Conservation (phyloP, 2,888 invertebrate species). For the Agonopterix arenella region DNA sequence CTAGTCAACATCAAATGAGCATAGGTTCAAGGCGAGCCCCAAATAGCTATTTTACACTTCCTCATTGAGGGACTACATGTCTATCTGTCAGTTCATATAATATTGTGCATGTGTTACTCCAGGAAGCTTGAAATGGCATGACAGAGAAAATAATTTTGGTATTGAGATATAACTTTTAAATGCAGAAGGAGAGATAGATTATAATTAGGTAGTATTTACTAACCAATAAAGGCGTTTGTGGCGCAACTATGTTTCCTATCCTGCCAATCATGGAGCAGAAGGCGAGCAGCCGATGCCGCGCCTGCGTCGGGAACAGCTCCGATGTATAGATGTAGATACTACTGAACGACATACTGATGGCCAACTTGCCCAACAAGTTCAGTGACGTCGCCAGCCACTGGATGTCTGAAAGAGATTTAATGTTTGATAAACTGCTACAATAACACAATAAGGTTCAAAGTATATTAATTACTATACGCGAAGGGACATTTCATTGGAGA, state of each 20-base stretch:
- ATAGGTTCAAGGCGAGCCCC: no score
- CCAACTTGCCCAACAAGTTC: constrained; percentile 64
- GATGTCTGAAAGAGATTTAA: constrained; percentile 29
- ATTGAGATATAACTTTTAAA: neutral
- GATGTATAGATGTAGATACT: constrained; percentile 77
- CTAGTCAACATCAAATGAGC: no score
- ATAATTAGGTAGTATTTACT: neutral
- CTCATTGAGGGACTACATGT: no score
- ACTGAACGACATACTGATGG: constrained; percentile 67
- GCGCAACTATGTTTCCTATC: constrained; percentile 80
- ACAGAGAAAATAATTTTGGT: no score
- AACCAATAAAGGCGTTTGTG: constrained; percentile 81
- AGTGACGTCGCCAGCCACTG: constrained; percentile 69
- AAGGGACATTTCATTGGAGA: no score
- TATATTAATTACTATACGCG: no score
- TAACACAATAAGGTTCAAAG: no score
- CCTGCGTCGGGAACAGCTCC: constrained; percentile 81
- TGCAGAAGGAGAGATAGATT: neutral
- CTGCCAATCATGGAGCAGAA: constrained; percentile 81
- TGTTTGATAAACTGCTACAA: no score
- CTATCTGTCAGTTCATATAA: no score
- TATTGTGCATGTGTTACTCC: no score
- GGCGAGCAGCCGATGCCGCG: constrained; percentile 79
- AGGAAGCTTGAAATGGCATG: no score
- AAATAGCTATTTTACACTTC: no score